These are phyloP conservation scores for Pogonognathellus flavescens DNA, from an alignment of 1,140 invertebrate species.

Conservation along the genomic window DNA sequence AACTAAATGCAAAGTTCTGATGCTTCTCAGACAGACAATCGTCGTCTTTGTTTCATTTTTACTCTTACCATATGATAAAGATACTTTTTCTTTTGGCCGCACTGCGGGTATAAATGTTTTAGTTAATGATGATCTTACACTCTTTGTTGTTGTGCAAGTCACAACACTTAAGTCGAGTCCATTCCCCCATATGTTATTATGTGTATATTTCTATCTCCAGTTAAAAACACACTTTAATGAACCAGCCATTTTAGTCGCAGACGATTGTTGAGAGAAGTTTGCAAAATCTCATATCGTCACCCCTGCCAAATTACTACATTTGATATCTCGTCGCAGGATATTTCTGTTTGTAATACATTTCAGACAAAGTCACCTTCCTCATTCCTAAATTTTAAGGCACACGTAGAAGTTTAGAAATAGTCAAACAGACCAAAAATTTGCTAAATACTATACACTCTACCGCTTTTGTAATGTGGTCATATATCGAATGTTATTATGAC, in stretches of 20 bases:
- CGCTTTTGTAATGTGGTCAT: neutral
- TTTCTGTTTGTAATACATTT: too few species aligned
- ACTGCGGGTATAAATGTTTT: too few species aligned
- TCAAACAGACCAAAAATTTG: neutral
- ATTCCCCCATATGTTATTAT: too few species aligned
- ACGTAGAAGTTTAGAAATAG: neutral
- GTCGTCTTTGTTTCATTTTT: slow-evolving; percentile 12
- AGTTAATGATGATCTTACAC: too few species aligned
- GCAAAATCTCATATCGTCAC: slow-evolving; percentile 22
- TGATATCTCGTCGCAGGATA: too few species aligned
- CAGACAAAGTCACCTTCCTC: too few species aligned
- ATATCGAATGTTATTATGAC: neutral
- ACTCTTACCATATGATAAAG: neutral
- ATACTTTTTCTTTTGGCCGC: too few species aligned
- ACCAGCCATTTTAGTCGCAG: too few species aligned
- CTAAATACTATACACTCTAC: neutral
- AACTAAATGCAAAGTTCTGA: neutral
- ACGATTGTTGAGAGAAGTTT: neutral
- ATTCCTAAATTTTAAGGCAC: neutral
- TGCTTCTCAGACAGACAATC: slow-evolving; percentile 14
- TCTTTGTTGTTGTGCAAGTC: too few species aligned
- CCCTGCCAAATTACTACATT: neutral
- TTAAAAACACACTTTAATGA: too few species aligned
- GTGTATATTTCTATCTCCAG: too few species aligned
- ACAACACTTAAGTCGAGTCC: too few species aligned